Evolutionary conservation across 1,140 invertebrate genomes (phyloP).

Genomic region (Drosophila pandora): DNA sequence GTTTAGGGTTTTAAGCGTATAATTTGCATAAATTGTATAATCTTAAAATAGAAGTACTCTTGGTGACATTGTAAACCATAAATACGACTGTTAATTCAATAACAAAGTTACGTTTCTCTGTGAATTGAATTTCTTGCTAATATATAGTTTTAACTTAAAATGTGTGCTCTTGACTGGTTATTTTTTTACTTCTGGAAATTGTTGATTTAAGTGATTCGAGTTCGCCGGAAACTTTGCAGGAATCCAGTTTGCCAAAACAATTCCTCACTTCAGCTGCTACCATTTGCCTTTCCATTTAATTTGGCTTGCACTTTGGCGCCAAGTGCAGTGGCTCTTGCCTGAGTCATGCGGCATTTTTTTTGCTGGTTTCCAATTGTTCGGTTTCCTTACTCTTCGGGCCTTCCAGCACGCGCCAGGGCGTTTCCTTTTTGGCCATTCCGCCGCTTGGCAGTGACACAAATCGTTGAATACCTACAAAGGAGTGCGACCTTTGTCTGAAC

Average conservation of each 20-base stretch:
- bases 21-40: neutral
- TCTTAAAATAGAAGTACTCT: neutral
- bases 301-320: neutral
- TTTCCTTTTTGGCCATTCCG: constrained; percentile 21
- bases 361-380: constrained; percentile 35
- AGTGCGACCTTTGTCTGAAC: constrained; percentile 66
- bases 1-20: constrained; percentile 3
- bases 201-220: constrained; percentile 21
- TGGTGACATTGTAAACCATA: neutral
- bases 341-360: constrained; percentile 9
- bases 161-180: neutral
- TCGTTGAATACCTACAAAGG: constrained; percentile 41
- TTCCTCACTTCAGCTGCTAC: constrained; percentile 27
- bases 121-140: no score
- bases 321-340: constrained; percentile 1
- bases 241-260: constrained; percentile 43
- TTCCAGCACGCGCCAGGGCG: constrained; percentile 26
- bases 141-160: neutral
- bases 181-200: neutral
- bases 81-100: neutral
- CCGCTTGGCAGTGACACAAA: constrained; percentile 49
- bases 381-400: constrained; percentile 26
- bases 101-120: no score
- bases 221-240: constrained; percentile 24
- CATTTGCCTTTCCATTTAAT: constrained; percentile 33